phyloP scores from a whole-genome alignment of 2,797 vertebrate genomes.

The Takifugu ocellatus region DNA sequence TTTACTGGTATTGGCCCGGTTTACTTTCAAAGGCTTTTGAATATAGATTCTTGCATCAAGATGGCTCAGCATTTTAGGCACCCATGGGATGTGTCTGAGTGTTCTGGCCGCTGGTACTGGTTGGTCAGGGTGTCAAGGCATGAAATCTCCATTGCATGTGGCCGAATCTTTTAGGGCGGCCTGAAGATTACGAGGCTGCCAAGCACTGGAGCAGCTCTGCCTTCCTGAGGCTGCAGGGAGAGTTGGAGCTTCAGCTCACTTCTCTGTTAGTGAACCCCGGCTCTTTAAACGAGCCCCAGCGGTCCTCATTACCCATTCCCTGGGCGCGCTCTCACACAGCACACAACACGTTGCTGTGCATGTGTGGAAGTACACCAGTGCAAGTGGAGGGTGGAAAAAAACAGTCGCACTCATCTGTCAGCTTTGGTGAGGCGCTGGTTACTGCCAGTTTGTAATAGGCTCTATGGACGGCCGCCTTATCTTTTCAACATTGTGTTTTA shows the following conservation, averaged over 20 bases:
- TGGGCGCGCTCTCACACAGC: conserved; percentile 36
- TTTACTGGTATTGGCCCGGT: too few species aligned
- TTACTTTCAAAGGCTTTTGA: too few species aligned
- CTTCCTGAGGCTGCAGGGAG: conserved; percentile 19
- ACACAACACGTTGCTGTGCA: conserved; percentile 14
- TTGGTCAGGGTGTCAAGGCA: conserved; percentile 10
- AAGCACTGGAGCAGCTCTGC: conserved; percentile 28
- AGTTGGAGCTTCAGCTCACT: conserved; percentile 46
- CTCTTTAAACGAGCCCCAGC: conserved; percentile 73
- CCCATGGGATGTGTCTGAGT: not conserved
- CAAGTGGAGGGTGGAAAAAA: conserved; percentile 15
- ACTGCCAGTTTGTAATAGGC: conserved; percentile 37
- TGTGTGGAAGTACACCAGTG: conserved; percentile 11
- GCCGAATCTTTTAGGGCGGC: not conserved
- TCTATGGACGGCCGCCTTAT: conserved; percentile 34
- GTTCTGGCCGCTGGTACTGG: not conserved
- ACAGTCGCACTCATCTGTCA: conserved; percentile 32
- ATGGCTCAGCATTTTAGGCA: not conserved
- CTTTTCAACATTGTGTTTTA: conserved; percentile 38
- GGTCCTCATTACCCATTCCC: conserved; percentile 79
- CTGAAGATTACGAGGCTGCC: not conserved
- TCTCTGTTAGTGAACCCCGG: conserved; percentile 65
- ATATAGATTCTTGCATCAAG: too few species aligned
- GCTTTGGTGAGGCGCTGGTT: conserved; percentile 43
- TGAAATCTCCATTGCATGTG: conserved; percentile 9